Base-by-base conservation (phyloP, 2,797 vertebrate species). In the Craterocephalus amniculus region DNA sequence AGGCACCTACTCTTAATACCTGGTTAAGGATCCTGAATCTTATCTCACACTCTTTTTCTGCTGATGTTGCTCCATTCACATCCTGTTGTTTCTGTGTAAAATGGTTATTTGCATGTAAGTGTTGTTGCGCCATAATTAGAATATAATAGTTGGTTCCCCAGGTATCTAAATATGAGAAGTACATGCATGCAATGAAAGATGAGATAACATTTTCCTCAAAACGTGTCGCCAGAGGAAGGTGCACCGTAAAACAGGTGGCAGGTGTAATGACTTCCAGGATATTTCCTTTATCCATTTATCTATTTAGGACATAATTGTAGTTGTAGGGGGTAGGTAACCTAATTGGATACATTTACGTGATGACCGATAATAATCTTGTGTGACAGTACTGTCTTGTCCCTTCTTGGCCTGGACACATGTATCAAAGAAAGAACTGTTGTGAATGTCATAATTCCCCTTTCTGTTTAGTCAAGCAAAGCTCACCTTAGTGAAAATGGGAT, bases 401-500 rank as follows among this genome's bases (percentile, higher is more conserved):
- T 59, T 29, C 54, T 74, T 26, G 59, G 63, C 63, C 62, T 52
- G 6, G 20, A 3, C 45, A 31, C 64, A 32, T 43, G 63, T 29
- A 43, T 80, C 56, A 67, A 35, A 82, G 84, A 87, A 76, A 80
- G 75, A 61, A 48, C 22, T 6, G 27, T 54, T 35, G 72, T 61
- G 58, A 69, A 78, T 58, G 38, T 71, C 72, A 72, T 13, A 52
- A 56, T 63, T n/a, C n/a, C n/a, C 40, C 45, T 76, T 36, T 45
- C 63, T 78, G 73, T 80, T 80, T 72, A 73, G 69, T 72, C 61
- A 78, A 86, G 74, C 67, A 3, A 70, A 64, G 70, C 71, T 78
- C 87, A 83, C 76, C 80, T 78, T 75, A 70, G 67, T 51, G 72
- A 68, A 73, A 72, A 63, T 65, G 67, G 83, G 76, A 82, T 83